A percentile compares a stretch with the other conserved stretches of the same genome.
phyloP scores from a whole-genome alignment of 2,113 vertebrate genomes.

The Xenopus tropicalis region UCB_Xtro_10.0 CM004443.2:113776001-113776500 shows the following conservation, averaged over 20 bases:
- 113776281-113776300: conserved; percentile 31
- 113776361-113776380: conserved; percentile 44
- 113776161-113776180: conserved; percentile 17
- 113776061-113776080: conserved; percentile 3
- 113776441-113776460: neutral
- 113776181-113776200: conserved; percentile 37
- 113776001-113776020: neutral
- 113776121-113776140: conserved; percentile 6
- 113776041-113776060: neutral
- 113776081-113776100: neutral
- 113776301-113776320: conserved; percentile 42
- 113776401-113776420: conserved; percentile 37
- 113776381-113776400: conserved; percentile 33
- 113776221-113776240: conserved; percentile 38
- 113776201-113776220: conserved; percentile 19
- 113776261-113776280: conserved; percentile 6
- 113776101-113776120: neutral
- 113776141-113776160: neutral
- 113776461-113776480: conserved; percentile 18
- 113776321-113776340: conserved; percentile 43
- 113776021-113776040: neutral
- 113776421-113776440: conserved; percentile 15
- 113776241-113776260: conserved; percentile 16
- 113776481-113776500: conserved; percentile 16
- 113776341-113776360: conserved; percentile 51